Evolutionary conservation across 2,888 invertebrate genomes (phyloP).

Genomic region (Euplexia lucipara): DNA sequence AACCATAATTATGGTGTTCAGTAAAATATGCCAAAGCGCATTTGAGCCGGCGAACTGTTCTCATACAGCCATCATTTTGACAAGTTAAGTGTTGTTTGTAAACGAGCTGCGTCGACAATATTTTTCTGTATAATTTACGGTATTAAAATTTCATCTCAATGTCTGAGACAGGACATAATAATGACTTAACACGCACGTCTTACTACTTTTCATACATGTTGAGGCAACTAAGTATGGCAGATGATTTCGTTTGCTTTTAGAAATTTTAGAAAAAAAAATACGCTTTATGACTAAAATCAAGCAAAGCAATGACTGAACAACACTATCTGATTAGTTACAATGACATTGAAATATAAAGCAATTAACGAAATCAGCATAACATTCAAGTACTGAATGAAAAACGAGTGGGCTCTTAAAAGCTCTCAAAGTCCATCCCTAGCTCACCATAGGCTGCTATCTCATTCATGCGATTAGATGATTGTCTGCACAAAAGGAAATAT

Average conservation of each 20-base stretch:
- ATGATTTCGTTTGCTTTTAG: conserved; percentile 9
- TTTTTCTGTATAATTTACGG: conserved; percentile 74
- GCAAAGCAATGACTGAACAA: not conserved
- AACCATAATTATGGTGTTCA: conserved; percentile 62
- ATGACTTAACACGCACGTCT: conserved; percentile 73
- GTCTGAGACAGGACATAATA: conserved; percentile 69
- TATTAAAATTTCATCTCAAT: conserved; percentile 75
- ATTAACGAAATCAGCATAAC: conserved; percentile 39
- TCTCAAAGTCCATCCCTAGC: conserved; percentile 43
- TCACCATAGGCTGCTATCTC: conserved; percentile 27
- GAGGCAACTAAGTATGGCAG: conserved; percentile 48
- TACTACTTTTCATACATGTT: conserved; percentile 43
- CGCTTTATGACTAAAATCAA: not conserved
- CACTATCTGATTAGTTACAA: conserved; percentile 13
- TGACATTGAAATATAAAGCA: conserved; percentile 39
- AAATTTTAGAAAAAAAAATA: not conserved
- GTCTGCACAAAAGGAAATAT: conserved; percentile 49
- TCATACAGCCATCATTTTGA: conserved; percentile 73
- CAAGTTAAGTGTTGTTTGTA: conserved; percentile 74
- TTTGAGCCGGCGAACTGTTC: conserved; percentile 68
- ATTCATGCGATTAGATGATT: conserved; percentile 49
- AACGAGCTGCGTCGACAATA: conserved; percentile 74
- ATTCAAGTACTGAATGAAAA: conserved; percentile 28
- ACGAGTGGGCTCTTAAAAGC: conserved; percentile 36
- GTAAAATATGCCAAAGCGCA: conserved; percentile 70